Percentiles rank a stretch among this genome's conserved stretches.
Evolutionary conservation across 2,888 invertebrate species (phyloP).

Genomic region (Galerucella nymphaeae): DNA sequence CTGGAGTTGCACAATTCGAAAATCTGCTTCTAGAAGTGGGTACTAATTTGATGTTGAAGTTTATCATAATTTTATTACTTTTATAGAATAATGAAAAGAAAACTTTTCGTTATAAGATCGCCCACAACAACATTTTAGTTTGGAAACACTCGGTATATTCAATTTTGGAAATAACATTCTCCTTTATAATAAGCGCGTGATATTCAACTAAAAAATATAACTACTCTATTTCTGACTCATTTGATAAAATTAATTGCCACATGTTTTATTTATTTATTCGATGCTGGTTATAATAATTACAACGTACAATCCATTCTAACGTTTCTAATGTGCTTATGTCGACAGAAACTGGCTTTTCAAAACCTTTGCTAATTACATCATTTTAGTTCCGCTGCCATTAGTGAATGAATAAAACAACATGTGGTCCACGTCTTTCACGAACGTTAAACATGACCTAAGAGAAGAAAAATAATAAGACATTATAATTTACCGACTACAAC

Average conservation of each 20-base stretch:
- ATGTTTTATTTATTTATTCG: not conserved
- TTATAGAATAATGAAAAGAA: no score
- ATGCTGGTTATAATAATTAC: not conserved
- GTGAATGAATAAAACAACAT: conserved; percentile 22
- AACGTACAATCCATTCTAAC: not conserved
- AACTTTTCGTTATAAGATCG: no score
- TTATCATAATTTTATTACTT: no score
- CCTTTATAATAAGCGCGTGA: no score
- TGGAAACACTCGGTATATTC: no score
- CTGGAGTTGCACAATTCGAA: no score
- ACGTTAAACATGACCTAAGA: conserved; percentile 14
- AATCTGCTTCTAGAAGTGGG: no score
- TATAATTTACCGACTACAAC: conserved; percentile 7
- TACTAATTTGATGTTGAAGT: no score
- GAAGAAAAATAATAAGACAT: conserved; percentile 12
- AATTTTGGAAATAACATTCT: no score
- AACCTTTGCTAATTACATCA: conserved; percentile 20
- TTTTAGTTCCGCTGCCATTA: conserved; percentile 19
- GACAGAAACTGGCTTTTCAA: conserved; percentile 9
- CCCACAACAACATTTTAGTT: no score
- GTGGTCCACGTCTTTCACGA: conserved; percentile 23
- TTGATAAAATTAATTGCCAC: not conserved
- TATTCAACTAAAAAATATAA: not conserved
- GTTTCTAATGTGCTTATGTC: not conserved
- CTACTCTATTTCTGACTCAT: not conserved